Evolutionary conservation across 2,113 vertebrate species (phyloP).

Genomic region (Merops nubicus): DNA sequence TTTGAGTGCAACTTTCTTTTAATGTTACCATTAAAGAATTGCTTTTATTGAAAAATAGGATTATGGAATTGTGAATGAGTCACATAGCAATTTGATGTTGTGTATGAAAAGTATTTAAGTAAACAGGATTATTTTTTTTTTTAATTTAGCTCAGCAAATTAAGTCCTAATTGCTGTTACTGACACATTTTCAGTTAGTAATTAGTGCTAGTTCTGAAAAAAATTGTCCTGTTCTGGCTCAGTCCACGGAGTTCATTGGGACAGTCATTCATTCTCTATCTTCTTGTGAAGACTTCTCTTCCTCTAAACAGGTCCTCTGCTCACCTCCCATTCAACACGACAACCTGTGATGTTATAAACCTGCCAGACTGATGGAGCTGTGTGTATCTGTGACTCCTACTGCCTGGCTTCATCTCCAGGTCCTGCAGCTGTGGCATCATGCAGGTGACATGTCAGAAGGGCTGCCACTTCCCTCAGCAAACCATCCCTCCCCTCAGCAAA

Average conservation of each 20-base stretch:
- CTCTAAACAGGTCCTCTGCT: neutral
- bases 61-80: neutral
- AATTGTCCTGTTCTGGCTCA: neutral
- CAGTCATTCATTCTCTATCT: fast-evolving
- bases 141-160: neutral
- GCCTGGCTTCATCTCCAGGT: neutral
- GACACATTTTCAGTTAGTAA: neutral
- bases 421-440: neutral
- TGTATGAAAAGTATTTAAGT: neutral
- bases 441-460: neutral
- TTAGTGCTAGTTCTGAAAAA: neutral
- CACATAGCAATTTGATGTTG: neutral
- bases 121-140: neutral
- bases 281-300: neutral
- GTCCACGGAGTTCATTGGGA: neutral
- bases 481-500: neutral
- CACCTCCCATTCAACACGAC: neutral
- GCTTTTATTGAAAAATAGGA: neutral
- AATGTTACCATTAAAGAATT: neutral
- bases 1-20: neutral
- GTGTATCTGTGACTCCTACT: neutral
- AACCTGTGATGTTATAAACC: fast-evolving
- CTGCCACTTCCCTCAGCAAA: neutral
- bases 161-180: neutral
- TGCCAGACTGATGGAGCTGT: neutral